Percentiles rank a stretch among this genome's conserved stretches.
Evolutionary conservation across 2,888 invertebrate species (phyloP).

Genomic region (Agrochola lychnidis): DNA sequence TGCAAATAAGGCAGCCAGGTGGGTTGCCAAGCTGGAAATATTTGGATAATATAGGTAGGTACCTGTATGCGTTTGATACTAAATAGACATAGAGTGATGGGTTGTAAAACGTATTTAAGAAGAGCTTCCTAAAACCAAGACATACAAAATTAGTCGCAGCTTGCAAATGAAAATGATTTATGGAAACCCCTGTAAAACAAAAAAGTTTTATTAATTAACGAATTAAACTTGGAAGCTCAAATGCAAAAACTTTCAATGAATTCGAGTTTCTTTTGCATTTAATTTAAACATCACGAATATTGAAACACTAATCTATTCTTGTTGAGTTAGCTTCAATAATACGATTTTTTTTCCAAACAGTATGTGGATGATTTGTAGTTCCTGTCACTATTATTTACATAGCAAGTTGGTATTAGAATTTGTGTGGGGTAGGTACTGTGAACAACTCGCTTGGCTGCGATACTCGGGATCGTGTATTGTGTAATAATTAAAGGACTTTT

Average conservation of each 20-base stretch:
- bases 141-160: background rate
- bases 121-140: background rate
- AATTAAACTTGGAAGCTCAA: conserved; percentile 28
- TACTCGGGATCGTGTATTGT: no score
- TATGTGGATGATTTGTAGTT: no score
- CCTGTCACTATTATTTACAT: no score
- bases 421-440: no score
- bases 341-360: no score
- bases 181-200: conserved; percentile 11
- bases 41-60: no score
- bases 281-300: conserved; percentile 10
- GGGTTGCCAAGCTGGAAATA: background rate
- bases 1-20: background rate
- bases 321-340: no score
- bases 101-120: background rate
- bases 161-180: conserved; percentile 24
- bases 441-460: no score
- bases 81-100: background rate
- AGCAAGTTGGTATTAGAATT: no score
- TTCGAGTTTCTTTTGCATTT: background rate
- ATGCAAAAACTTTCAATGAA: conserved; percentile 4
- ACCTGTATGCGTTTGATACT: background rate
- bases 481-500: no score
- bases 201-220: conserved; percentile 39
- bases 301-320: background rate